Percentiles rank a stretch among this genome's conserved stretches.
These are phyloP conservation scores for Rhopalosiphum maidis DNA, from an alignment of 1,140 invertebrate genomes.

Conservation along the genomic window DNA sequence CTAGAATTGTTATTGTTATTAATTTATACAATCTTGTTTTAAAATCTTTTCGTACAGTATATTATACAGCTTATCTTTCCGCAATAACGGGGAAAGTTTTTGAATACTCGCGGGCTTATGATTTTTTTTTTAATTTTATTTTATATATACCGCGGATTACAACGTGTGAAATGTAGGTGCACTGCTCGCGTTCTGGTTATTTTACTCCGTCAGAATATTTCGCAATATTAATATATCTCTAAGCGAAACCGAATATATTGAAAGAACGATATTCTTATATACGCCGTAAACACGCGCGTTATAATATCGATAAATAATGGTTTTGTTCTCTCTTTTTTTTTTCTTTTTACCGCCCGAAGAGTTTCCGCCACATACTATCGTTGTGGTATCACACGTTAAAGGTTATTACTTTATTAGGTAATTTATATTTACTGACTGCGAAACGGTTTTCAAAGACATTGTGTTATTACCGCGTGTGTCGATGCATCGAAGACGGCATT, in stretches of 20 bases:
- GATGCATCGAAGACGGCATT: neutral
- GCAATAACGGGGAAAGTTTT: slow-evolving; percentile 37
- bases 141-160: neutral
- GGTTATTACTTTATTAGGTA: neutral
- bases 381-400: neutral
- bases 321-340: neutral
- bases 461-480: neutral
- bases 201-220: neutral
- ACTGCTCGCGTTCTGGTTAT: neutral
- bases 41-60: slow-evolving; percentile 34
- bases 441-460: neutral
- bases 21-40: slow-evolving; percentile 31
- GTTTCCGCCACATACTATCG: no score
- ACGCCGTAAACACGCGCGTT: accelerated
- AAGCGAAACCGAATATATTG: neutral
- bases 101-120: neutral
- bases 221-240: neutral
- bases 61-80: neutral
- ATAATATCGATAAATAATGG: neutral
- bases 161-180: neutral
- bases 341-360: neutral
- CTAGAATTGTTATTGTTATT: slow-evolving; percentile 34
- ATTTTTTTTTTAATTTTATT: neutral
- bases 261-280: neutral
- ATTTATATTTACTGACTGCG: neutral